Evolutionary conservation across 2,888 invertebrate species (phyloP).

Genomic region (Cerastis rubricosa): DNA sequence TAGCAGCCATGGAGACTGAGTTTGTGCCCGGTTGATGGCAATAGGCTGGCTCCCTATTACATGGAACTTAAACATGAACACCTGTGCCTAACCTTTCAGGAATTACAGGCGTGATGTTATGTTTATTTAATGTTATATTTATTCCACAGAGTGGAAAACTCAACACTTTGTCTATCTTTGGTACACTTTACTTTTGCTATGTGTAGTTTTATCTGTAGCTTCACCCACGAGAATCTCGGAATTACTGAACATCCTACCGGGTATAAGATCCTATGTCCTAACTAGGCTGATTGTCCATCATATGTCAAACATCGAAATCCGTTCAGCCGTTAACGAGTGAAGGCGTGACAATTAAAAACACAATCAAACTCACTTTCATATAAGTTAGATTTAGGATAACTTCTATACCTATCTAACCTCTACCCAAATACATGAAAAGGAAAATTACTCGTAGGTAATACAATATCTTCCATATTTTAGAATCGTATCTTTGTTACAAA

Average conservation of each 20-base stretch:
- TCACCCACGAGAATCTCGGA: not conserved
- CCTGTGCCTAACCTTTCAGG: too few relatives aligned
- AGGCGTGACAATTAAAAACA: not conserved
- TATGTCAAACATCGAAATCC: not conserved
- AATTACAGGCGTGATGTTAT: too few relatives aligned
- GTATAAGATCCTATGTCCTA: not conserved
- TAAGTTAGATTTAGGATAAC: not conserved
- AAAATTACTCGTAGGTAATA: not conserved
- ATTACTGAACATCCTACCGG: too few relatives aligned
- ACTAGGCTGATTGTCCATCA: not conserved
- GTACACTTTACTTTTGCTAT: not conserved
- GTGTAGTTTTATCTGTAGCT: not conserved
- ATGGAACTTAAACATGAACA: too few relatives aligned
- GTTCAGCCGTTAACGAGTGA: not conserved
- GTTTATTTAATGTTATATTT: not conserved
- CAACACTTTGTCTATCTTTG: not conserved
- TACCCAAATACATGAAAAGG: not conserved
- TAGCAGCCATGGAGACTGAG: too few relatives aligned
- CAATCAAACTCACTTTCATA: not conserved
- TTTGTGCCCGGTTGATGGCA: too few relatives aligned
- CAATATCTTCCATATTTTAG: not conserved
- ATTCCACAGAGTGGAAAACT: not conserved
- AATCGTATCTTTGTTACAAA: constrained; percentile 10
- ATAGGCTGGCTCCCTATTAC: too few relatives aligned
- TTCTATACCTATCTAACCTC: not conserved